Base-by-base conservation (phyloP, 2,113 vertebrate species). In the Connochaetes taurinus region DNA sequence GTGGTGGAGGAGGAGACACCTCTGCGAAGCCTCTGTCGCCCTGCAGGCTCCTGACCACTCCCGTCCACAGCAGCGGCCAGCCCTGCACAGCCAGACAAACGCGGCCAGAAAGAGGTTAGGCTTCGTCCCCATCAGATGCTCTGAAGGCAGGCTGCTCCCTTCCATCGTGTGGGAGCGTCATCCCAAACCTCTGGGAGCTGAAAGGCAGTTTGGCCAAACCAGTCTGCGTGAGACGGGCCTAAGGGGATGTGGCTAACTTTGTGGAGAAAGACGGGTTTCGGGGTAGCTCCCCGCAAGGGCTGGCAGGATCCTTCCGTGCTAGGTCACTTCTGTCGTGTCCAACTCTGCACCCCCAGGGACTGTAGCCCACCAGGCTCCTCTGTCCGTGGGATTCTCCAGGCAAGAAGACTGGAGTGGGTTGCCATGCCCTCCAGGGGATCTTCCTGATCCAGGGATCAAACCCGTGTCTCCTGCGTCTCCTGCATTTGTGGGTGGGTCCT, bases 131-230 rank as follows among this genome's bases (percentile, higher is more conserved):
- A 2, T 25, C 27, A 6, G 45, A 16, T 16, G n/a, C 25, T 2
- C 50, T 3, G 45, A n/a, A 40, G 43, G n/a, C 4, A 5, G 3
- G 23, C 40, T 0, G 11, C 13, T 2, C 0, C 0, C 31, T 19
- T 4, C 74, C 47, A 1, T 31, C 10, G 0, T 1, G 12, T 1
- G 8, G 45, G 80, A 11, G 23, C 36, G 6, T 40, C 0, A 1
- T 23, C 17, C 43, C 25, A 21, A 31, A 40, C 40, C 14, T 43
- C 50, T n/a, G 10, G 29, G 17, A 5, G 17, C 52, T 31, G 10
- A 6, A 1, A 6, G 40, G 86, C 4, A 0, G 6, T 57, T 15
- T 40, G 23, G 78, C 29, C n/a, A 31, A 29, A 29, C 11, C n/a
- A 29, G 45, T 43, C 23, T 50, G 0, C 14, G 64, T 3, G 40